Evolutionary conservation across 2,797 vertebrate species (phyloP).

Genomic region (Poeciliopsis gracilis): DNA sequence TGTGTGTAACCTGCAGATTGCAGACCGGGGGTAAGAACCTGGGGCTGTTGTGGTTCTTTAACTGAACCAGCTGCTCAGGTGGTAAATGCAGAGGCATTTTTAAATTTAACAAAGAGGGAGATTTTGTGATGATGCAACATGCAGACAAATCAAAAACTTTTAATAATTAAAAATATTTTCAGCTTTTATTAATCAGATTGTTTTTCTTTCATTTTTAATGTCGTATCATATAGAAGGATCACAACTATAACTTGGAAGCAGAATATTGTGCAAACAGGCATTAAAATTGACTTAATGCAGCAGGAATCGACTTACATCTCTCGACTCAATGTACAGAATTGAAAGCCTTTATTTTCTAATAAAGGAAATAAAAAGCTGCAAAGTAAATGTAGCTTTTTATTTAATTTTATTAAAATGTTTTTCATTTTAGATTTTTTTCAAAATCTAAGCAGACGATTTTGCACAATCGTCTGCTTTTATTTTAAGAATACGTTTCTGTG

Average conservation of each 20-base stretch:
- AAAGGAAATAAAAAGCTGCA: not conserved
- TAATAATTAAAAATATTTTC: not conserved
- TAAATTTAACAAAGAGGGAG: not conserved
- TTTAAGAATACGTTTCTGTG: not conserved
- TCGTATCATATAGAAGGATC: not conserved
- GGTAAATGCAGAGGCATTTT: not conserved
- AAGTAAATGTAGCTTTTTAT: too few species aligned
- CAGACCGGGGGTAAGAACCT: not conserved
- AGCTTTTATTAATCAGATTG: not conserved
- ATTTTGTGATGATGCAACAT: not conserved
- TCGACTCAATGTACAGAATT: not conserved
- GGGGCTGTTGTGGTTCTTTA: too few species aligned
- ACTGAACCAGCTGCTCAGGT: not conserved
- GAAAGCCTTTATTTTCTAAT: not conserved
- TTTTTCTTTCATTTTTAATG: not conserved
- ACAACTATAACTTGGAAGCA: not conserved
- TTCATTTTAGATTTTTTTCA: not conserved
- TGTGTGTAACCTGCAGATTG: not conserved
- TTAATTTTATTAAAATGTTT: not conserved
- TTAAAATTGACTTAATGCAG: not conserved
- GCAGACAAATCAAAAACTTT: not conserved
- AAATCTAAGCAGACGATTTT: not conserved
- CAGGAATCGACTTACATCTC: not conserved
- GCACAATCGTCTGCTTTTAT: not conserved
- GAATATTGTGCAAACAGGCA: not conserved